Evolutionary conservation across 2,113 vertebrate species (phyloP), one percentile per base, ranked within the genome.

Genomic region (Platichthys flesus): DNA sequence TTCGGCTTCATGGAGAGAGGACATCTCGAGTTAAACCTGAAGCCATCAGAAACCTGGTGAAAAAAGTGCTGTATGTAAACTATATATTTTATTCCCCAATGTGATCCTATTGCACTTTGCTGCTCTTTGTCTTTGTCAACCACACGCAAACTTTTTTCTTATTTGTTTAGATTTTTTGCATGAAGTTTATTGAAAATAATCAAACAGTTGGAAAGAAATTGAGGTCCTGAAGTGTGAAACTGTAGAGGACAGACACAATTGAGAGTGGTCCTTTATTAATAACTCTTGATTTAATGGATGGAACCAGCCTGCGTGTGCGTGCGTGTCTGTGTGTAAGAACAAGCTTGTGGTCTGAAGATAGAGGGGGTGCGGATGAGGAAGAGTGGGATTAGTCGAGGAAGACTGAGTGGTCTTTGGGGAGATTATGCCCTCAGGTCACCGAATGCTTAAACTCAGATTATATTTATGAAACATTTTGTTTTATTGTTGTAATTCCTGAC

Each of bases 371-470:
- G 49, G 71, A 71, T 62, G 74, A 70, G 67, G 66, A 85, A 52
- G 70, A 74, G 67, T 77, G 0, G 14, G 82, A 87, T 91, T 87
- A 85, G 31, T 16, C 52, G 47, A 78, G 66, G 76, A 84, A 71
- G 78, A 82, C 76, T 61, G 23, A 60, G 73, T 60, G 35, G 72
- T 84, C 73, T 91, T 79, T 86, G 58, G 49, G 78, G 83, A 87
- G 90, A 92, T 93, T 90, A 90, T 66, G 66, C 60, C 28, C 31
- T 74, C 47, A 67, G 85, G 59, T 86, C 74, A 82, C 65, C 61
- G 47, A 84, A 74, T 65, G 74, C 84, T 91, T 88, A 75, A 84
- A 87, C 67, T 80, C 69, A 81, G 84, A 90, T 92, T 92, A 91
- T 74, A 76, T 90, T 87, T 79, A 60, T 86, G 72, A 88, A 31